A percentile compares a stretch with the other conserved stretches of the same genome.
These are phyloP conservation scores for Hymenopus coronatus DNA, from an alignment of 2,888 invertebrate genomes.

Conservation along the genomic window DNA sequence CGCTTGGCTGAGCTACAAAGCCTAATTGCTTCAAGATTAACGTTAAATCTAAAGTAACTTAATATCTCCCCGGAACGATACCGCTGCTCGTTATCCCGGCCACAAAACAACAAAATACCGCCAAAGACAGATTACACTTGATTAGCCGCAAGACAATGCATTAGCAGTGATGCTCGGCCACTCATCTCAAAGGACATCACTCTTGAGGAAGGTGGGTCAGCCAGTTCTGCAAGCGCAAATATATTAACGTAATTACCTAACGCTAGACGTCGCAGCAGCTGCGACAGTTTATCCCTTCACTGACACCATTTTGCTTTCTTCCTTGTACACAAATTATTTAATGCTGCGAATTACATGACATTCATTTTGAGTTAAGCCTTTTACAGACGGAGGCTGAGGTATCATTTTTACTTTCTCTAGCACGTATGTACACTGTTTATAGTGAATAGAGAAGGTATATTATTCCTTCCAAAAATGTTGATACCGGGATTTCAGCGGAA, in stretches of 20 bases:
- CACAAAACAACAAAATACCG: background rate
- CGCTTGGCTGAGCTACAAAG: conserved; percentile 13
- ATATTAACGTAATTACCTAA: background rate
- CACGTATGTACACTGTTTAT: too few species aligned
- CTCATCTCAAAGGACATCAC: background rate
- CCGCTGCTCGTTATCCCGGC: background rate
- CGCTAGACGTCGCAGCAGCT: background rate
- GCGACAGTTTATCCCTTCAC: too few species aligned
- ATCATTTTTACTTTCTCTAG: too few species aligned
- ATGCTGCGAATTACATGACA: too few species aligned
- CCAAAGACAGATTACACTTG: background rate
- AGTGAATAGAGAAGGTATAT: too few species aligned
- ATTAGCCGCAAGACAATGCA: background rate
- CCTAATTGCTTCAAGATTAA: conserved; percentile 27
- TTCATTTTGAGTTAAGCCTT: too few species aligned
- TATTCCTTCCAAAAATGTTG: too few species aligned
- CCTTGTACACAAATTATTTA: too few species aligned
- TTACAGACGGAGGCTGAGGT: too few species aligned
- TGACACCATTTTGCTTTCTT: too few species aligned
- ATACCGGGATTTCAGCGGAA: too few species aligned
- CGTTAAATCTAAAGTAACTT: conserved; percentile 23
- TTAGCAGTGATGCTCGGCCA: background rate
- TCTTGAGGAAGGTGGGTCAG: background rate
- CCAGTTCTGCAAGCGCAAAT: background rate
- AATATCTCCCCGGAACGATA: background rate